phyloP scores from a whole-genome alignment of 2,888 invertebrate genomes.

The Polyommatus icarus region DNA sequence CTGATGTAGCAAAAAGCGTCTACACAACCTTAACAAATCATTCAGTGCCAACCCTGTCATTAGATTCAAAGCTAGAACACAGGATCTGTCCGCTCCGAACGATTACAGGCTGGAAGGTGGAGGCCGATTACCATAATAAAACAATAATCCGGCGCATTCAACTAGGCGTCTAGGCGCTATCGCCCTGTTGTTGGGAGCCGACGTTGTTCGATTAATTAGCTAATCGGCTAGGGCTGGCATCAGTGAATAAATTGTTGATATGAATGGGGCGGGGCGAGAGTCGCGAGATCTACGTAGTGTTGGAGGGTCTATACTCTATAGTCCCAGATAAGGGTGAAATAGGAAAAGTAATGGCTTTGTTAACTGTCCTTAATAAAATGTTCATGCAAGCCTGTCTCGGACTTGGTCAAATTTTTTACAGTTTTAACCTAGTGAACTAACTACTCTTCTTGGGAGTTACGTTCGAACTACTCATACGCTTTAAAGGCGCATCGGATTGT shows the following conservation, averaged over 20 bases:
- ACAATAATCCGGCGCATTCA: conserved; percentile 12
- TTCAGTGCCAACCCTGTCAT: neutral
- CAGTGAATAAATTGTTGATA: neutral
- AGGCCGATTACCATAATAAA: neutral
- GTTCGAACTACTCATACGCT: no score
- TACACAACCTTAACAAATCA: neutral
- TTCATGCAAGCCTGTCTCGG: no score
- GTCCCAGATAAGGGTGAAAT: no score
- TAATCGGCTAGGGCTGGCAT: neutral
- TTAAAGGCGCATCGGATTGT: no score
- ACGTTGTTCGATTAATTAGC: conserved; percentile 21
- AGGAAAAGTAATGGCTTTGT: no score
- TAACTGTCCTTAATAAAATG: no score
- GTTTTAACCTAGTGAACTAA: no score
- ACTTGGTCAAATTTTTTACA: no score
- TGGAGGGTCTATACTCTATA: no score
- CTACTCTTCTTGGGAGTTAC: no score
- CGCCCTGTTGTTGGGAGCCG: conserved; percentile 12
- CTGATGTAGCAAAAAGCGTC: neutral
- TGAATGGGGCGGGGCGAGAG: no score
- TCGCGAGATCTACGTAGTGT: no score
- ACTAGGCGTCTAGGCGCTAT: neutral
- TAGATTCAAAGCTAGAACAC: neutral
- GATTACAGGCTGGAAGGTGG: neutral
- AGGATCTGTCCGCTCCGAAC: neutral